phyloP scores from a whole-genome alignment of 2,797 vertebrate species.

The Dendrocincla tyrannina region DNA sequence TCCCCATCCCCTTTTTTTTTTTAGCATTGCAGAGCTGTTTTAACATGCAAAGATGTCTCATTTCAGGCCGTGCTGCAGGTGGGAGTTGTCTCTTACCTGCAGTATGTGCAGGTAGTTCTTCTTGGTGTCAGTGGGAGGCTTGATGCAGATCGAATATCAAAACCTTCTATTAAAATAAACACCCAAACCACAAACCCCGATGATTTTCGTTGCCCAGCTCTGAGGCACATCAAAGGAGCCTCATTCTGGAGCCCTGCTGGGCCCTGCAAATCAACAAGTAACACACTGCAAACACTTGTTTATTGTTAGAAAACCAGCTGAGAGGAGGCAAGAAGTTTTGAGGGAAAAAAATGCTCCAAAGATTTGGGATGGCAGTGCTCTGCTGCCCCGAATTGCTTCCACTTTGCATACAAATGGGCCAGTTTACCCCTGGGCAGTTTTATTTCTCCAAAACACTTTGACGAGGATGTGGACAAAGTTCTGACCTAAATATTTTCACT shows the following conservation, averaged over 20 bases:
- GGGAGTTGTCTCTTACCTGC: neutral
- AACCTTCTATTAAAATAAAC: neutral
- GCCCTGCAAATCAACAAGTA: neutral
- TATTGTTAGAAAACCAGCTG: neutral
- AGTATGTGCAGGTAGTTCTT: neutral
- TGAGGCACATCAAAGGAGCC: neutral
- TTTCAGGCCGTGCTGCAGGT: neutral
- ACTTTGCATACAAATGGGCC: neutral
- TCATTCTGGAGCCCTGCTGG: neutral
- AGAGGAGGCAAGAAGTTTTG: neutral
- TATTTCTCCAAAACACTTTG: neutral
- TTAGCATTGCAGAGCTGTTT: neutral
- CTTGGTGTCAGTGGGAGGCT: neutral
- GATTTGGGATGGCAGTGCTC: neutral
- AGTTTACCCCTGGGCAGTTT: neutral
- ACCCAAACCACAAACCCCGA: neutral
- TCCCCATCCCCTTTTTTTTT: neutral
- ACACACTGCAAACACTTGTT: neutral
- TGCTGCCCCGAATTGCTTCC: neutral
- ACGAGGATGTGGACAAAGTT: neutral
- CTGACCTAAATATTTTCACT: neutral
- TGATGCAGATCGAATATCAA: neutral
- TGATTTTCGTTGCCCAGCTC: neutral
- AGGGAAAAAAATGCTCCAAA: neutral
- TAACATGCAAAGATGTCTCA: neutral